Evolutionary conservation across 2,797 vertebrate species (phyloP).

Genomic region (Halcyon badia): DNA sequence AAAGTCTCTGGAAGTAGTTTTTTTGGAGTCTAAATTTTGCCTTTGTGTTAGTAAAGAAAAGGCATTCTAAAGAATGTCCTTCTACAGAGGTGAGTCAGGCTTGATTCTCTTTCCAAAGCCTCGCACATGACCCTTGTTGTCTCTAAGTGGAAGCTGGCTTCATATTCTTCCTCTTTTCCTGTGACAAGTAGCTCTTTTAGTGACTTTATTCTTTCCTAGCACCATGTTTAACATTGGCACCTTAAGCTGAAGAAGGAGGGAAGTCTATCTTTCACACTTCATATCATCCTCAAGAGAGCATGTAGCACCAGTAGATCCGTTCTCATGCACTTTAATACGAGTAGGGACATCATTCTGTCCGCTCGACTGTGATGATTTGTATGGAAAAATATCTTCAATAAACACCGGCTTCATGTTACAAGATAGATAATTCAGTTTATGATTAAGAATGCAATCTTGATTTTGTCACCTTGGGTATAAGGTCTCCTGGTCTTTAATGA

Average conservation of each 20-base stretch:
- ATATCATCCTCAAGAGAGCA: rapidly evolving
- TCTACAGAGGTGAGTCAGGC: background rate
- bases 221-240: background rate
- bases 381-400: background rate
- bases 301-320: background rate
- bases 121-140: rapidly evolving
- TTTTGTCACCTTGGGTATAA: background rate
- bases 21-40: background rate
- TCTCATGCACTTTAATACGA: background rate
- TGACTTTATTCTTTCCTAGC: background rate
- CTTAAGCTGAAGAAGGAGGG: background rate
- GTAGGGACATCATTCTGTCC: background rate
- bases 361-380: background rate
- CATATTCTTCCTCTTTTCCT: background rate
- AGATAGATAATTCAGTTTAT: background rate
- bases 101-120: background rate
- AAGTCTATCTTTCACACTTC: background rate
- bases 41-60: background rate
- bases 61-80: rapidly evolving
- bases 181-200: rapidly evolving
- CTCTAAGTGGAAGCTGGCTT: background rate
- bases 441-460: background rate
- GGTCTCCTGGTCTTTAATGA: background rate
- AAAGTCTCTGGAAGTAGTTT: background rate
- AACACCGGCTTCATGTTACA: background rate